phyloP scores from a whole-genome alignment of 2,113 vertebrate species.

The Solea senegalensis region DNA sequence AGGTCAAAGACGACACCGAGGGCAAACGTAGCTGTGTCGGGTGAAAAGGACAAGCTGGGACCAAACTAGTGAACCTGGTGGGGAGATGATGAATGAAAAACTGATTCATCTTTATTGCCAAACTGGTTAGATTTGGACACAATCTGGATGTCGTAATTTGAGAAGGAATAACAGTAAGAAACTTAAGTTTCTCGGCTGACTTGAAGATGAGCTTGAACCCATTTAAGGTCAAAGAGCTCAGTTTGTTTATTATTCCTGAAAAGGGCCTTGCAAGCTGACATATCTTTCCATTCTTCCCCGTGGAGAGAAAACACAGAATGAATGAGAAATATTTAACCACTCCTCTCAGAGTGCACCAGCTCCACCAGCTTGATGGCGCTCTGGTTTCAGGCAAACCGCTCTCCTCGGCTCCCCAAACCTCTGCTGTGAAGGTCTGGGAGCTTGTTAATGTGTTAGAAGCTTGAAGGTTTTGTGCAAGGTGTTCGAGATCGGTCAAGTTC shows the following conservation, averaged over 20 bases:
- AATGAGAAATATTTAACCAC: slow-evolving; percentile 60
- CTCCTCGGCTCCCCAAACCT: slow-evolving; percentile 39
- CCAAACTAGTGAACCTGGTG: background rate
- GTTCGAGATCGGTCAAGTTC: slow-evolving; percentile 35
- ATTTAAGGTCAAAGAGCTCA: slow-evolving; percentile 3
- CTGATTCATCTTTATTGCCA: slow-evolving; percentile 2
- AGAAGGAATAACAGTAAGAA: background rate
- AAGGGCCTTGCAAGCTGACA: slow-evolving; percentile 19
- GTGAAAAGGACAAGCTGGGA: slow-evolving; percentile 14
- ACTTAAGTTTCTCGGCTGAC: slow-evolving; percentile 24
- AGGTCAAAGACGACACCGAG: slow-evolving; percentile 5
- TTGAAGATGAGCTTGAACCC: slow-evolving; percentile 7
- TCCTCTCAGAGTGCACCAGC: slow-evolving; percentile 48
- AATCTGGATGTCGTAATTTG: slow-evolving; percentile 5
- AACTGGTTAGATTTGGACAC: background rate
- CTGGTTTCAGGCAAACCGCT: slow-evolving; percentile 22
- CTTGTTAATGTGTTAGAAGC: background rate
- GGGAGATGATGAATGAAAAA: slow-evolving; percentile 24
- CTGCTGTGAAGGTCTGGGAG: slow-evolving; percentile 6
- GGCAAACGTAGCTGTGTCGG: slow-evolving; percentile 16
- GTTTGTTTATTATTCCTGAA: slow-evolving; percentile 33
- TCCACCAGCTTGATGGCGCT: slow-evolving; percentile 19
- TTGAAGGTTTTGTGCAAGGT: slow-evolving; percentile 17
- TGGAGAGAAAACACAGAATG: slow-evolving; percentile 54
- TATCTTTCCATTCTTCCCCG: slow-evolving; percentile 30